phyloP scores from a whole-genome alignment of 1,140 invertebrate species.

The Drosophila elegans region DNA sequence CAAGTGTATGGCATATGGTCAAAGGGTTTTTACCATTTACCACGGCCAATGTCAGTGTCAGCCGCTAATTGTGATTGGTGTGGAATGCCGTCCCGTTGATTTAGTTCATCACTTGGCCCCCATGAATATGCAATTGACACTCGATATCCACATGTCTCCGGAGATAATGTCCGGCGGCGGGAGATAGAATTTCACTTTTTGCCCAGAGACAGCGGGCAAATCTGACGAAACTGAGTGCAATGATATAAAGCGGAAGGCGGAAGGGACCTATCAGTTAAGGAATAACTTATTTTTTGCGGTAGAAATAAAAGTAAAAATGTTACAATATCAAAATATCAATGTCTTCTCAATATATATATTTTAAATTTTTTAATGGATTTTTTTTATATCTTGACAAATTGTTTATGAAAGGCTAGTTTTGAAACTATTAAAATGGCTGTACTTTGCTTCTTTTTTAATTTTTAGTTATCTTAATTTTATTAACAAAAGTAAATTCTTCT shows the following conservation, averaged over 20 bases:
- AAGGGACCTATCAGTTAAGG: background rate
- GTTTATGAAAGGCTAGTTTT: too few species aligned
- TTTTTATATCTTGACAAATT: too few species aligned
- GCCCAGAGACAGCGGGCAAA: background rate
- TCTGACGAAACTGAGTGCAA: background rate
- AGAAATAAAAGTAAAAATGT: too few species aligned
- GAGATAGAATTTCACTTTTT: slow-evolving; percentile 13
- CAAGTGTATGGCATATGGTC: slow-evolving; percentile 55
- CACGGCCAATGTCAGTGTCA: slow-evolving; percentile 58
- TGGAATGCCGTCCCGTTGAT: slow-evolving; percentile 71
- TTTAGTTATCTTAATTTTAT: too few species aligned
- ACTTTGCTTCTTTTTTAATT: too few species aligned
- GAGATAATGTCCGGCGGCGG: slow-evolving; percentile 16
- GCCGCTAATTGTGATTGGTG: slow-evolving; percentile 64
- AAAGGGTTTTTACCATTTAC: slow-evolving; percentile 39
- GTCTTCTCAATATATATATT: too few species aligned
- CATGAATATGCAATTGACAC: slow-evolving; percentile 64
- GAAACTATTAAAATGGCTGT: too few species aligned
- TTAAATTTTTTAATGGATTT: too few species aligned
- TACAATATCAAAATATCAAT: too few species aligned
- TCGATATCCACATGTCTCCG: slow-evolving; percentile 30
- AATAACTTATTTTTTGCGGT: background rate
- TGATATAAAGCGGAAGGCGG: background rate
- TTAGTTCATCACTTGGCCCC: slow-evolving; percentile 62
- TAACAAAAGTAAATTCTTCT: too few species aligned